Evolutionary conservation across 2,113 vertebrate genomes (phyloP).

Genomic region (Hucho hucho): DNA sequence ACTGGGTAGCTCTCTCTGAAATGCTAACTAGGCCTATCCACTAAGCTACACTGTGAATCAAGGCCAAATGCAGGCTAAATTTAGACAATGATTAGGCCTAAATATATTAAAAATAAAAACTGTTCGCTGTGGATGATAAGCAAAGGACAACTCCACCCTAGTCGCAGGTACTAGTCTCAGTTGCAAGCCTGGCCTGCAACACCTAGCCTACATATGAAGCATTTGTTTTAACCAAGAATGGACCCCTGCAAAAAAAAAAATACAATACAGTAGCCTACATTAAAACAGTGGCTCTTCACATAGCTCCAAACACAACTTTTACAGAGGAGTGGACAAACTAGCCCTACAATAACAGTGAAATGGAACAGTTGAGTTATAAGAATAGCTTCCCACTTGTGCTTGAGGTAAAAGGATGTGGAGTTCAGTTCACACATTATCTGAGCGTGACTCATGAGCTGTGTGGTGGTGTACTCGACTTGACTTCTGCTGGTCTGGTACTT

Average conservation of each 20-base stretch:
- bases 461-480: not conserved
- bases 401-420: constrained; percentile 30
- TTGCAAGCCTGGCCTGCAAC: not conserved
- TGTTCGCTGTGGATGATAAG: constrained; percentile 2
- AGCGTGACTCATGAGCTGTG: constrained; percentile 27
- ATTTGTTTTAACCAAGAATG: not conserved
- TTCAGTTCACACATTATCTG: constrained; percentile 14
- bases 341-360: not conserved
- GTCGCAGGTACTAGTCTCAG: not conserved
- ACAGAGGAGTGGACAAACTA: not conserved
- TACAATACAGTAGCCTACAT: not conserved
- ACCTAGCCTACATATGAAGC: not conserved
- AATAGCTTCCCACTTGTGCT: constrained; percentile 14
- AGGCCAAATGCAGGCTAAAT: not conserved
- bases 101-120: not conserved
- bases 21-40: no score
- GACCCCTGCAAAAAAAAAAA: not conserved
- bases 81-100: not conserved
- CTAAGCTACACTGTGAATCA: no score
- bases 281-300: not conserved
- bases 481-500: not conserved
- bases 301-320: not conserved
- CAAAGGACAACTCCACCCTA: constrained; percentile 18
- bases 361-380: not conserved
- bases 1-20: no score